Evolutionary conservation across 2,113 vertebrate genomes (phyloP).

Genomic region (Orthonyx spaldingii): DNA sequence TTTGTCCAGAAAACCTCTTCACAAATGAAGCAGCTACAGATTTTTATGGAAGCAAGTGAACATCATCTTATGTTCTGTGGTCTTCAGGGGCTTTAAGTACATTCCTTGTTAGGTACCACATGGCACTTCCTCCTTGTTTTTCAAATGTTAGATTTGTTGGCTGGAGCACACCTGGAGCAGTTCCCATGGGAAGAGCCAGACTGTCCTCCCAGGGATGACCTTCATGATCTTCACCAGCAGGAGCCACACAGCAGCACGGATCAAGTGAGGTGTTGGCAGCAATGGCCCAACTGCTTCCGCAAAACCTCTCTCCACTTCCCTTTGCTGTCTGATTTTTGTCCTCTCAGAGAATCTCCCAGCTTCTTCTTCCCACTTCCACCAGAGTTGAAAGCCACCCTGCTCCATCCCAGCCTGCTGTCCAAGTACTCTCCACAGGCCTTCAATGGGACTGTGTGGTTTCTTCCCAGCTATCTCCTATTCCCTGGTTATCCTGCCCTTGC

Average conservation of each 20-base stretch:
- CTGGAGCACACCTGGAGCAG: neutral
- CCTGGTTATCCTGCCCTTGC: rapidly evolving
- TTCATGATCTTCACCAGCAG: neutral
- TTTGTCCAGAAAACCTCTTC: neutral
- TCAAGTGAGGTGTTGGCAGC: neutral
- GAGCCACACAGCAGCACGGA: neutral
- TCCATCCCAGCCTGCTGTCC: neutral
- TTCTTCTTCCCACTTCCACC: neutral
- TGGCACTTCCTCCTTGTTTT: neutral
- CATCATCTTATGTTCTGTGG: neutral
- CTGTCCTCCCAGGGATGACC: neutral
- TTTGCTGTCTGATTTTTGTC: neutral
- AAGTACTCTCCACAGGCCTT: neutral
- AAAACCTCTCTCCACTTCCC: neutral
- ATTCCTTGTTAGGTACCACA: neutral
- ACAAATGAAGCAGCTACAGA: neutral
- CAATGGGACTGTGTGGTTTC: neutral
- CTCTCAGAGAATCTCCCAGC: neutral
- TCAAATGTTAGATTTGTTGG: neutral
- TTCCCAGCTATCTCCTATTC: neutral
- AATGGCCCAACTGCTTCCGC: neutral
- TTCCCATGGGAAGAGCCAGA: neutral
- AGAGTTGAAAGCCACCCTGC: neutral
- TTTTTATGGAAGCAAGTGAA: neutral
- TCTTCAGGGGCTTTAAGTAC: neutral